Conservation (phyloP, 2,888 invertebrate species). For the Dilophus febrilis region DNA sequence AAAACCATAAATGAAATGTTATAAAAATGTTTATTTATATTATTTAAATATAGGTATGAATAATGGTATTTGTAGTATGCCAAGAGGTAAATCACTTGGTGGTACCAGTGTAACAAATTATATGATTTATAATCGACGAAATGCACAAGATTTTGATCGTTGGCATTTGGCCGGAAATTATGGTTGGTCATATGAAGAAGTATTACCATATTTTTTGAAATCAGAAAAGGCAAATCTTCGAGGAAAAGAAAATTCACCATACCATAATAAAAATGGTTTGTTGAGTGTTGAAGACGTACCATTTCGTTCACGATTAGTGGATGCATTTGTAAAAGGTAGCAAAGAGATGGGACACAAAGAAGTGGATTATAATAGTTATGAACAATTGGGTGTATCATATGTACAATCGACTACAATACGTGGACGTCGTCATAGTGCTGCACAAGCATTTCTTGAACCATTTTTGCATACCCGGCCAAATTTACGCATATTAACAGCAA, state of each 20-base stretch:
- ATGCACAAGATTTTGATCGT: slow-evolving; percentile 51
- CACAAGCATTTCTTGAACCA: slow-evolving; percentile 44
- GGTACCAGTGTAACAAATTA: slow-evolving; percentile 43
- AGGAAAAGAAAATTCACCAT: slow-evolving; percentile 32
- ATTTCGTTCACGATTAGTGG: slow-evolving; percentile 32
- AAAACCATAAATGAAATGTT: too few relatives aligned
- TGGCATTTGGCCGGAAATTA: slow-evolving; percentile 49
- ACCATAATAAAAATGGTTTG: slow-evolving; percentile 43
- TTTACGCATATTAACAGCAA: slow-evolving; percentile 46
- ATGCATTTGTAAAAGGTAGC: slow-evolving; percentile 43
- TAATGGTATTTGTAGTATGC: slow-evolving; percentile 28
- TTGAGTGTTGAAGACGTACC: slow-evolving; percentile 43
- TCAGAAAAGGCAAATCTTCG: slow-evolving; percentile 37
- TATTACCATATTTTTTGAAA: slow-evolving; percentile 41
- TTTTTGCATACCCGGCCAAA: slow-evolving; percentile 40
- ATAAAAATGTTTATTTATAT: background rate
- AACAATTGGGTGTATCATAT: slow-evolving; percentile 45
- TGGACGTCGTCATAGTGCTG: slow-evolving; percentile 48
- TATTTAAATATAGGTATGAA: slow-evolving; percentile 20
- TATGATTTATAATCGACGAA: slow-evolving; percentile 55
- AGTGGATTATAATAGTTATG: slow-evolving; percentile 49
- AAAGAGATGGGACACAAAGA: slow-evolving; percentile 46
- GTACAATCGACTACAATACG: slow-evolving; percentile 41
- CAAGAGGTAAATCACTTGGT: slow-evolving; percentile 40
- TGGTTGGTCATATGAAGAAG: slow-evolving; percentile 53